Conservation (phyloP, 2,797 vertebrate genomes). For the Nannoperca obscura region DNA sequence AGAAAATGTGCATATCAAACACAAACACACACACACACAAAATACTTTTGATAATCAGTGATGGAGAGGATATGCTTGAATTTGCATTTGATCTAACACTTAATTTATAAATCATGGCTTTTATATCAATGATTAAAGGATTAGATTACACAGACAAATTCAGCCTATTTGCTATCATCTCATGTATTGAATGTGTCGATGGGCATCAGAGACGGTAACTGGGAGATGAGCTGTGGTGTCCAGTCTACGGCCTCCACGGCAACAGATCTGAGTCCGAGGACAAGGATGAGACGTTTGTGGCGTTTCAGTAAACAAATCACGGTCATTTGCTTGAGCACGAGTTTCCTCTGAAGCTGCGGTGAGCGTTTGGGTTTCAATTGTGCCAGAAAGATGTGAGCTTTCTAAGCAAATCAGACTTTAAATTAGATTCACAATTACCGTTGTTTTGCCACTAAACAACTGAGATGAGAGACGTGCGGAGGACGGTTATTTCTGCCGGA, state of each 20-base stretch:
- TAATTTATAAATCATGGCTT: conserved; percentile 42
- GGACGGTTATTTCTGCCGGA: conserved; percentile 42
- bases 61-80: conserved; percentile 9
- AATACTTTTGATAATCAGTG: neutral
- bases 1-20: neutral
- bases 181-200: conserved; percentile 4
- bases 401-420: conserved; percentile 30
- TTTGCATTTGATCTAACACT: conserved; percentile 24
- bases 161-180: conserved; percentile 33
- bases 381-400: neutral
- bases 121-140: conserved; percentile 61
- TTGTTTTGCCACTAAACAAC: conserved; percentile 48
- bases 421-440: conserved; percentile 52
- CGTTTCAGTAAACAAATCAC: conserved; percentile 38
- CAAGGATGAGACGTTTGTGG: conserved; percentile 19
- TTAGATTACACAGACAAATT: conserved; percentile 37
- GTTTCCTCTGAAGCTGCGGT: conserved; percentile 17
- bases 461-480: conserved; percentile 26
- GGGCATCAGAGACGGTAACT: conserved; percentile 46
- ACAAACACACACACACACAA: conserved; percentile 4
- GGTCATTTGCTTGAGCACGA: conserved; percentile 14
- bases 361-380: neutral
- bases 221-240: conserved; percentile 23
- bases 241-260: conserved; percentile 34
- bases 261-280: neutral